Evolutionary conservation across 2,113 vertebrate genomes (phyloP).

Genomic region (Dasyprocta punctata): DNA sequence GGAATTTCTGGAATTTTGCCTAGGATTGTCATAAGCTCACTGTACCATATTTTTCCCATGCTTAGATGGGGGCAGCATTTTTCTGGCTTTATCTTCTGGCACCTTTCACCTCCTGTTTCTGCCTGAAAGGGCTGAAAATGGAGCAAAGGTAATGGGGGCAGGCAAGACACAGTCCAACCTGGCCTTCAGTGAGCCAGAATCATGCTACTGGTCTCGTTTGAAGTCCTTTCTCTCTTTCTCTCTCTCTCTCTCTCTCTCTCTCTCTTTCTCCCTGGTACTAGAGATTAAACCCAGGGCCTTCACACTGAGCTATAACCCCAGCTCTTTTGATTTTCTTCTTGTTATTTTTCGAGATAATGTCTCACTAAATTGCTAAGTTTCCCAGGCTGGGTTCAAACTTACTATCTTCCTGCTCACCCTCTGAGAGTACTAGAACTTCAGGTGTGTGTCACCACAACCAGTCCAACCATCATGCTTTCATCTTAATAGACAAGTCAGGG

Average conservation of each 20-base stretch:
- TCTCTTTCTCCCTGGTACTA: background rate
- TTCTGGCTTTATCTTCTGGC: conserved; percentile 40
- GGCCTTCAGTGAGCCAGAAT: background rate
- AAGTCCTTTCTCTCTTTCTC: background rate
- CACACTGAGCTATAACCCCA: background rate
- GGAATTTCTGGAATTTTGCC: conserved; percentile 78
- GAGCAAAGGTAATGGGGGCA: background rate
- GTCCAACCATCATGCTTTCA: background rate
- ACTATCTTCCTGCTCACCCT: background rate
- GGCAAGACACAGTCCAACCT: background rate
- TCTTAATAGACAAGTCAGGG: background rate
- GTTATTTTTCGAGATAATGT: background rate
- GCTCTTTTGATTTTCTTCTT: background rate
- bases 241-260: no score
- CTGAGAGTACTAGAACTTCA: background rate
- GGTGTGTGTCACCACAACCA: background rate
- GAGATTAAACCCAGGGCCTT: background rate
- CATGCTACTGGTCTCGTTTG: background rate
- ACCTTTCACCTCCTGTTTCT: conserved; percentile 19
- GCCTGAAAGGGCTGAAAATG: background rate
- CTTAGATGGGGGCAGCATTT: conserved; percentile 3
- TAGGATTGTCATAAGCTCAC: conserved; percentile 66
- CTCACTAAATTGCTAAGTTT: background rate
- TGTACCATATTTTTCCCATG: conserved; percentile 69
- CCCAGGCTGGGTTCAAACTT: background rate